Percentiles rank a stretch among this genome's conserved stretches.
Conservation (phyloP, 2,888 invertebrate genomes). For the Matsumyia berberina region DNA sequence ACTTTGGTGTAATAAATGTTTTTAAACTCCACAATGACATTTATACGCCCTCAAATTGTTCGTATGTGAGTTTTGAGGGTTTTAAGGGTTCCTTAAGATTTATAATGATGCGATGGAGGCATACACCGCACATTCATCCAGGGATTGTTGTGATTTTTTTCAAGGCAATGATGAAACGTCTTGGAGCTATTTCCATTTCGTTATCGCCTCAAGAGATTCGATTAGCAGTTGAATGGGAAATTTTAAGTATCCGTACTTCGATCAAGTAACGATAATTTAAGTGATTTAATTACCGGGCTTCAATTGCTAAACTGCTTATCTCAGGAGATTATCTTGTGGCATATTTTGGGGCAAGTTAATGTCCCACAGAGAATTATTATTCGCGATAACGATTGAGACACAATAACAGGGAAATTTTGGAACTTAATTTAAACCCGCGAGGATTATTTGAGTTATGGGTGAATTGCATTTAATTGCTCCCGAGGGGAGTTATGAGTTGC, state of each 20-base stretch:
- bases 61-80: slow-evolving; percentile 21
- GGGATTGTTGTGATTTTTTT: no score
- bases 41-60: slow-evolving; percentile 60
- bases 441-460: slow-evolving; percentile 3
- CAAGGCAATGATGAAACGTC: no score
- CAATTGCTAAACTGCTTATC: neutral
- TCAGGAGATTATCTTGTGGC: neutral
- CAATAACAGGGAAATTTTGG: neutral
- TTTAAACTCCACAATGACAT: slow-evolving; percentile 63
- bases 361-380: neutral
- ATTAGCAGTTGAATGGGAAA: slow-evolving; percentile 16
- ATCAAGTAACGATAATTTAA: neutral
- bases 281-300: slow-evolving; percentile 22
- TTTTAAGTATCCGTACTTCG: neutral
- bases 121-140: neutral
- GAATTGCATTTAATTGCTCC: slow-evolving; percentile 15
- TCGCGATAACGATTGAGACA: neutral
- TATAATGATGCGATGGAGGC: slow-evolving; percentile 14
- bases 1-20: slow-evolving; percentile 63
- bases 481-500: neutral
- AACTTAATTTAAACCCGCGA: neutral
- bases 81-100: no score
- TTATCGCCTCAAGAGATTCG: slow-evolving; percentile 3
- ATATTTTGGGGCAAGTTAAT: neutral
- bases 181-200: neutral